Evolutionary conservation across 2,113 vertebrate genomes (phyloP).

Genomic region (Pavo muticus): DNA sequence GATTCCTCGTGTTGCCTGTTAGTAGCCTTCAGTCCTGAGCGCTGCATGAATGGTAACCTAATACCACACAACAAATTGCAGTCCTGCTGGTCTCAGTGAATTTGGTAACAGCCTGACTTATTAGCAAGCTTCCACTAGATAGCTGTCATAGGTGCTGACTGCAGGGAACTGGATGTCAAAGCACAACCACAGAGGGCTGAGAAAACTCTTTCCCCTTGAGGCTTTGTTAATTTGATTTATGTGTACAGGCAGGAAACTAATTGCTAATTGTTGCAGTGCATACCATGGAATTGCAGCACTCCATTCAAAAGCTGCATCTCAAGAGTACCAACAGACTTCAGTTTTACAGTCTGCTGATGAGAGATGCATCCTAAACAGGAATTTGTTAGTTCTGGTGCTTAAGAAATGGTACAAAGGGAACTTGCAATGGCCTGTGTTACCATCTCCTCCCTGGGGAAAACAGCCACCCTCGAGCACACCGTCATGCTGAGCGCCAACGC

Average conservation of each 20-base stretch:
- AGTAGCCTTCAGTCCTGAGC: conserved; percentile 50
- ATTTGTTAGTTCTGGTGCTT: fast-evolving
- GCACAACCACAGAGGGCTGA: conserved; percentile 15
- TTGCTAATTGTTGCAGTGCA: conserved; percentile 26
- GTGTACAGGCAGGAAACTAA: conserved; percentile 51
- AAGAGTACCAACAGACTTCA: neutral
- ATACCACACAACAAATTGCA: neutral
- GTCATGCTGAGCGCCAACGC: fast-evolving
- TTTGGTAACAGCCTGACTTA: conserved; percentile 20
- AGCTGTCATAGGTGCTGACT: conserved; percentile 45
- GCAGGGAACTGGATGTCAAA: conserved; percentile 20
- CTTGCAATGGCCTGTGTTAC: neutral
- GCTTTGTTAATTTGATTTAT: conserved; percentile 64
- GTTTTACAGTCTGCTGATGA: neutral
- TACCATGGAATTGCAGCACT: neutral
- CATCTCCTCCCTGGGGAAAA: neutral
- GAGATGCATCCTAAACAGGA: conserved; percentile 13
- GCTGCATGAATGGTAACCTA: conserved; percentile 38
- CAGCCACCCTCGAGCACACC: neutral
- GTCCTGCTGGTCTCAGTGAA: conserved; percentile 5
- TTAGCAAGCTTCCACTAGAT: conserved; percentile 45
- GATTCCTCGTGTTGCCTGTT: conserved; percentile 61
- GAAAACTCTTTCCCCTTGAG: conserved; percentile 16
- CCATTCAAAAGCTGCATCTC: neutral
- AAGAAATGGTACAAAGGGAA: neutral